These are phyloP conservation scores for Scalopus aquaticus DNA, from an alignment of 2,113 vertebrate species.

Conservation along the genomic window DNA sequence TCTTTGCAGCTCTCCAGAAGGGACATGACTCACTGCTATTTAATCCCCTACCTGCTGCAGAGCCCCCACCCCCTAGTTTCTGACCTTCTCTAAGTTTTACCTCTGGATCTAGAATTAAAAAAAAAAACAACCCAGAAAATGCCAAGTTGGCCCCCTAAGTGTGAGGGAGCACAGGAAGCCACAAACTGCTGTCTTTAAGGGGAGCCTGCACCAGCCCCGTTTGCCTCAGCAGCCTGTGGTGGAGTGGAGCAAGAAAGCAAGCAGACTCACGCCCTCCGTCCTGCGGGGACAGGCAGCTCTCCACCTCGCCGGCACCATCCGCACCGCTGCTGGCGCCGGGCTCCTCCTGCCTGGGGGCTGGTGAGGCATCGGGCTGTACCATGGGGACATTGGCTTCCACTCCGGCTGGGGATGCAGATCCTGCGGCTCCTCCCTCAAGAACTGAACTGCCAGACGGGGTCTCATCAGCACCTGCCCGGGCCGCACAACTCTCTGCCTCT, in stretches of 20 bases:
- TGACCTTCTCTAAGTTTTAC: not conserved
- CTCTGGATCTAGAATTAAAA: not conserved
- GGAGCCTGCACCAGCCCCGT: not conserved
- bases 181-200: not conserved
- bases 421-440: slow-evolving; percentile 82
- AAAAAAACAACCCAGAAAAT: not conserved
- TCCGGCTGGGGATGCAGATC: slow-evolving; percentile 75
- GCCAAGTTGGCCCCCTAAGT: not conserved
- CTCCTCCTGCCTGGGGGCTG: slow-evolving; percentile 81
- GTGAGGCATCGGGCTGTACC: slow-evolving; percentile 81
- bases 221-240: not conserved
- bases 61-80: not conserved
- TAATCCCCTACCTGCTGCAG: not conserved
- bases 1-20: not conserved
- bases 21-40: not conserved
- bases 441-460: slow-evolving; percentile 79
- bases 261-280: slow-evolving; percentile 89
- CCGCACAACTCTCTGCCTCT: slow-evolving; percentile 76
- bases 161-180: not conserved
- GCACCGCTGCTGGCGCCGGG: slow-evolving; percentile 83
- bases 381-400: slow-evolving; percentile 79
- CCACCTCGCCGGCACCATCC: slow-evolving; percentile 79
- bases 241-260: not conserved
- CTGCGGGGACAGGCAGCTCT: slow-evolving; percentile 83
- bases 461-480: slow-evolving; percentile 78